Percentiles rank a stretch among this genome's conserved stretches.
These are phyloP conservation scores for Diplolepis rosae DNA, from an alignment of 2,888 invertebrate species.

Conservation along the genomic window DNA sequence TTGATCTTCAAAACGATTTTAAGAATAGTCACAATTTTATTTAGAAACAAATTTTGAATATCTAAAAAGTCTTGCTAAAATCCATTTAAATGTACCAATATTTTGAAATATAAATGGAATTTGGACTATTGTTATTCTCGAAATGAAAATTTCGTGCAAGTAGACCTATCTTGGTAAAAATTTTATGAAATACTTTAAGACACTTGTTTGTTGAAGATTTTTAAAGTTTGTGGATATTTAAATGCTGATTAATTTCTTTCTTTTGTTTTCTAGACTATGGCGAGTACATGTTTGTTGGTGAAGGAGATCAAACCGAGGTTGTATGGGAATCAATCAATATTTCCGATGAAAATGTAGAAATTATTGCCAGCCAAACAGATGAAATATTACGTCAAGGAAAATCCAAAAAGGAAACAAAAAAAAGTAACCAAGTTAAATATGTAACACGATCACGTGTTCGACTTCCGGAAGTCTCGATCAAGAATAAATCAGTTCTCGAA, in stretches of 20 bases:
- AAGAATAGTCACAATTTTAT: conserved; percentile 6
- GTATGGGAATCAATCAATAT: conserved; percentile 20
- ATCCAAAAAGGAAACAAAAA: not conserved
- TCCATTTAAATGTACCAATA: not conserved
- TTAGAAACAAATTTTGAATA: not conserved
- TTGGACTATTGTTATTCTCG: conserved; percentile 18
- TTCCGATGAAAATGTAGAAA: conserved; percentile 16
- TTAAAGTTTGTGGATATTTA: not conserved
- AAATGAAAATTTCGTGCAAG: not conserved
- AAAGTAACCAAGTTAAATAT: not conserved
- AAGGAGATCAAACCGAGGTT: conserved; percentile 10
- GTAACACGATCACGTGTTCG: conserved; percentile 11
- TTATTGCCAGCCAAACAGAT: not conserved
- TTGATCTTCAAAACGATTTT: conserved; percentile 1
- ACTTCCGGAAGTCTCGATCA: not conserved
- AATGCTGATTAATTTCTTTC: conserved; percentile 7
- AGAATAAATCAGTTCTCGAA: not conserved
- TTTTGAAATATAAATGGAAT: not conserved
- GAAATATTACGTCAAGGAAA: not conserved
- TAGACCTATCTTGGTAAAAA: not conserved
- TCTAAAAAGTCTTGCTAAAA: not conserved
- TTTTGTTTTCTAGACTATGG: conserved; percentile 12
- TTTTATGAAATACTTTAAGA: not conserved
- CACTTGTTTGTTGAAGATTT: not conserved
- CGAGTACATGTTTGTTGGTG: conserved; percentile 22